Percentiles rank a stretch among this genome's conserved stretches.
phyloP scores from a whole-genome alignment of 1,140 invertebrate genomes.

The Drosophila watanabei region DNA sequence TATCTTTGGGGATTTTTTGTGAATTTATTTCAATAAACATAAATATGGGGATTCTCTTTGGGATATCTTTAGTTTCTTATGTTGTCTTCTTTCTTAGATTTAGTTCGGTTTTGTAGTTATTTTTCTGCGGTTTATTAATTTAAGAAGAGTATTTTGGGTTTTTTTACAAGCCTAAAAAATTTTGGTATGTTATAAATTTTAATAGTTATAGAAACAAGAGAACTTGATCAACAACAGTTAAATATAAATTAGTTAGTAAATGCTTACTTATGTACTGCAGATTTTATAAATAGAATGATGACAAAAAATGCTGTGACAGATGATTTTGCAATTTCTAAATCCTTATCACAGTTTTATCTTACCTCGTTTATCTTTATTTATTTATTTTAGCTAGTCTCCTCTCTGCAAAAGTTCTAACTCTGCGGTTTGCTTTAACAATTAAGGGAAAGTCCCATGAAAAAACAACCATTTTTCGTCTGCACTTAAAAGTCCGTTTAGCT shows the following conservation, averaged over 20 bases:
- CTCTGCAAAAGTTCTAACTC: background rate
- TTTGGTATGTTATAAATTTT: background rate
- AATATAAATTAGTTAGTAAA: background rate
- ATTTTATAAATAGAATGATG: background rate
- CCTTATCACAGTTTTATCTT: background rate
- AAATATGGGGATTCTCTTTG: background rate
- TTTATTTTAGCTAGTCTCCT: background rate
- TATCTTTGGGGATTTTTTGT: background rate
- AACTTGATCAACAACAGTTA: background rate
- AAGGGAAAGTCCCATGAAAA: slow-evolving; percentile 22
- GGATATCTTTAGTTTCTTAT: background rate
- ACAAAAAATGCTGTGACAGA: background rate
- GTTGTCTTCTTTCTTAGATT: background rate
- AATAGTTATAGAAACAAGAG: background rate
- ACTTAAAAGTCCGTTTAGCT: slow-evolving; percentile 31
- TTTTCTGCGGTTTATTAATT: background rate
- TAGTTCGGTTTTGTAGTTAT: background rate
- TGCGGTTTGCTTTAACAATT: slow-evolving; percentile 23
- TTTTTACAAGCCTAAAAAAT: background rate
- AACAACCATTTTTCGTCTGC: background rate
- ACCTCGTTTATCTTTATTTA: background rate
- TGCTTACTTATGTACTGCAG: background rate
- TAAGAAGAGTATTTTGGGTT: background rate
- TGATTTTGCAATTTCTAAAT: slow-evolving; percentile 4
- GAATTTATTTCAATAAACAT: background rate